phyloP scores from a whole-genome alignment of 2,888 invertebrate species.

The Therioaphis trifolii region DNA sequence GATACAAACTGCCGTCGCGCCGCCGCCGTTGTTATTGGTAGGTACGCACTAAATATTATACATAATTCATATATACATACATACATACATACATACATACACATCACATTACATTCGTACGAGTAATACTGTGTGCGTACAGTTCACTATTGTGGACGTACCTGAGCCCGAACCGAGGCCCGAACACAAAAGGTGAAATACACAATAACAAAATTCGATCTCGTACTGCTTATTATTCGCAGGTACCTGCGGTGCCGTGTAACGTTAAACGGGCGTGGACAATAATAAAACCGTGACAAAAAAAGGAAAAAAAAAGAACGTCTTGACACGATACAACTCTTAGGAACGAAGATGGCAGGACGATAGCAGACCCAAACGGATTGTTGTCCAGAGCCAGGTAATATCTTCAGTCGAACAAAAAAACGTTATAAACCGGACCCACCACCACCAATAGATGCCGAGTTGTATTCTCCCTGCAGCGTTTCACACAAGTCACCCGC shows the following conservation, averaged over 20 bases:
- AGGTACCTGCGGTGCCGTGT: neutral
- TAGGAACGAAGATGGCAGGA: neutral
- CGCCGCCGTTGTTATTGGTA: neutral
- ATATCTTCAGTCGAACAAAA: neutral
- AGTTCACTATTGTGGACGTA: neutral
- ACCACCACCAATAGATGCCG: neutral
- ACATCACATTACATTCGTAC: too few species aligned
- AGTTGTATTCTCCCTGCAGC: neutral
- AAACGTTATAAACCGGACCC: too few species aligned
- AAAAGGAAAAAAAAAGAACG: neutral
- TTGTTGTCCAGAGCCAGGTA: neutral
- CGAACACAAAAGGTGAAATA: slow-evolving; percentile 34
- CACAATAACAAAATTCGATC: slow-evolving; percentile 5
- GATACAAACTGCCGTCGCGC: neutral
- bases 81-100: neutral
- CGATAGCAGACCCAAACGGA: neutral
- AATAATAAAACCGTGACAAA: neutral
- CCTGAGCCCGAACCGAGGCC: neutral
- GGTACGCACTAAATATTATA: neutral
- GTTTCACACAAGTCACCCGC: too few species aligned
- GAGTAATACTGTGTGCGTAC: too few species aligned
- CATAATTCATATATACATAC: too few species aligned
- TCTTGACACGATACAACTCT: neutral
- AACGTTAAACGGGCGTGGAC: neutral
- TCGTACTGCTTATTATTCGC: neutral